phyloP scores from a whole-genome alignment of 1,140 invertebrate genomes.

The Argopecten irradians region DNA sequence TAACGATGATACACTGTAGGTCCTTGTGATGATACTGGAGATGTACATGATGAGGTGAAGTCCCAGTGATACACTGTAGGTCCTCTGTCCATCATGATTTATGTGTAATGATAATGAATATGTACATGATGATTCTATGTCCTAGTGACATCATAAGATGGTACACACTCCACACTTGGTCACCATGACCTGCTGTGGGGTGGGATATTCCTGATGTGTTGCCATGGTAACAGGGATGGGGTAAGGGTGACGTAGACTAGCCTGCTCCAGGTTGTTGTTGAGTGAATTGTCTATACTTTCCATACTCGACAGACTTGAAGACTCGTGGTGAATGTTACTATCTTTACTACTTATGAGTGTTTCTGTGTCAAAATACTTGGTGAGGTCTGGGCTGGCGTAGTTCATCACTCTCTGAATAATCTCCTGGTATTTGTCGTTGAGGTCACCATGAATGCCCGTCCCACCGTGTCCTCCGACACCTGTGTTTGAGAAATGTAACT shows the following conservation, averaged over 20 bases:
- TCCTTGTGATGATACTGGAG: not conserved
- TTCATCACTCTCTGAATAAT: conserved; percentile 72
- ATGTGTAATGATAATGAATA: not conserved
- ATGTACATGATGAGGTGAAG: not conserved
- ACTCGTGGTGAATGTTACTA: not conserved
- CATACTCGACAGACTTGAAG: not conserved
- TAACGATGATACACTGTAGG: not conserved
- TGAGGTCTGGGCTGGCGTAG: conserved; percentile 59
- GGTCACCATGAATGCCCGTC: conserved; percentile 76
- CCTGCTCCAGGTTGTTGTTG: not conserved
- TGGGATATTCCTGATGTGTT: not conserved
- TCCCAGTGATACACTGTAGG: too few relatives aligned
- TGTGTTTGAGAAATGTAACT: conserved; percentile 46
- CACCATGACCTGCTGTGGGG: not conserved
- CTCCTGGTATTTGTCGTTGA: conserved; percentile 76
- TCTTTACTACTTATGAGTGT: conserved; percentile 27
- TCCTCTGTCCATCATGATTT: not conserved
- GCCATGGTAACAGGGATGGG: not conserved
- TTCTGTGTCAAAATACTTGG: conserved; percentile 54
- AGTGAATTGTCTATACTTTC: not conserved
- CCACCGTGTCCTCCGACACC: conserved; percentile 79
- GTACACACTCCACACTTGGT: not conserved
- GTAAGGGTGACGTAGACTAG: not conserved
- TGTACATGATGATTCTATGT: not conserved
- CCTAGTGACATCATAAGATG: not conserved